A percentile compares a stretch with the other conserved stretches of the same genome.
Conservation (phyloP, 2,888 invertebrate species). For the Pogonocherus hispidulus region DNA sequence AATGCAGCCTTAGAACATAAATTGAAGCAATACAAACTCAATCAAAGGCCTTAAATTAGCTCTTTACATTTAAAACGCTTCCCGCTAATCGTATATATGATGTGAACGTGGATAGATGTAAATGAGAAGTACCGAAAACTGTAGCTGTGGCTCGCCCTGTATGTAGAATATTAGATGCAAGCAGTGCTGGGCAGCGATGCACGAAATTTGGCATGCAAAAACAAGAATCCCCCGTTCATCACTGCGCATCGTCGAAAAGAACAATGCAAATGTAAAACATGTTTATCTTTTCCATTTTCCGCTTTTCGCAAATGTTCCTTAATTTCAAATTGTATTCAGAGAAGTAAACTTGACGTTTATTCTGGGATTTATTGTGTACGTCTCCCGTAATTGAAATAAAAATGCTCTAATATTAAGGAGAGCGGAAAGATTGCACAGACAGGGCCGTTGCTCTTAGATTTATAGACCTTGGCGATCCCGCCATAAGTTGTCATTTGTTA, state of each 20-base stretch:
- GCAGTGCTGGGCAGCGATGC: not conserved
- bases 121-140: too few species aligned
- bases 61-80: too few species aligned
- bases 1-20: too few species aligned
- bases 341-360: conserved; percentile 49
- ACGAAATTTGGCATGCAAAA: not conserved
- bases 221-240: conserved; percentile 30
- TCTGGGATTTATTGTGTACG: conserved; percentile 51
- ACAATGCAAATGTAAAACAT: conserved; percentile 45
- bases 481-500: conserved; percentile 2
- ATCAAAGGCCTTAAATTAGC: too few species aligned
- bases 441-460: not conserved
- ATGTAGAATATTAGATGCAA: not conserved
- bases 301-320: conserved; percentile 44
- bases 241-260: conserved; percentile 40
- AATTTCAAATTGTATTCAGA: conserved; percentile 49
- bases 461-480: not conserved
- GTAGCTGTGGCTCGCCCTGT: not conserved
- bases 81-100: too few species aligned
- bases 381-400: conserved; percentile 55
- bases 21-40: too few species aligned
- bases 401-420: conserved; percentile 50
- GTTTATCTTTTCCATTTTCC: conserved; percentile 46
- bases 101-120: too few species aligned
- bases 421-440: conserved; percentile 41